Base-by-base conservation (phyloP, 2,888 invertebrate species). In the Drosophila conformis region DNA sequence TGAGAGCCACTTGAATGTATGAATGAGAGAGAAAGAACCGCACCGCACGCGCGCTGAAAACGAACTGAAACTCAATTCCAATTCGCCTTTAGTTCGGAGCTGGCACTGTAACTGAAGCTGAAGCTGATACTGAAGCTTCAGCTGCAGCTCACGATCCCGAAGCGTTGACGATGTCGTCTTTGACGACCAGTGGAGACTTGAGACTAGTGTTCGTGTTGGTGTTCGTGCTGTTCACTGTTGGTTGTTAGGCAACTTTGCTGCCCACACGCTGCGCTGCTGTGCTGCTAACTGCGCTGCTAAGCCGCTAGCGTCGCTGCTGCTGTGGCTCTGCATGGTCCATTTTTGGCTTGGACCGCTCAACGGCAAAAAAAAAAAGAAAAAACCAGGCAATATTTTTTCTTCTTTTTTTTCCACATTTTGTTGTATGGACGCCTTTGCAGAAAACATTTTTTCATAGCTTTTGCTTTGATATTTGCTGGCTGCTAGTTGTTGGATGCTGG, bases 21-120 rank as follows among this genome's bases (percentile, higher is more conserved):
- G 52, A 53, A 67, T 67, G 54, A 49, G 51, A 69, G 63, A 75
- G 66, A 78, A 83, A 88, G 88, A 91, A 90, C 91, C 85, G 87
- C 87, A 90, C 91, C 91, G 91, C 89, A 90, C 90, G 91, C 91
- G 88, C 80, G 88, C 89, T 89, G 69, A 76, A 82, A 83, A 81
- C 87, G 87, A 91, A 90, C 90, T 90, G 91, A 90, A 87, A 66
- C 62, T 65, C 66, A 66, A 69, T 60, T 66, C 64, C 70, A 69
- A 79, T 53, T 69, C 66, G 77, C 40, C 73, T 75, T 59, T 40
- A 62, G 69, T 48, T 70, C 51, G 62, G 56, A 53, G 35, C 58
- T 62, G 33, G 49, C 25, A 27, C 48, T 66, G 51, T 10, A 56
- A 57, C 60, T 78, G 51, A 51, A 52, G 60, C 56, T 69, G 42